Base-by-base conservation (phyloP, 2,113 vertebrate species). In the Miniopterus natalensis region DNA sequence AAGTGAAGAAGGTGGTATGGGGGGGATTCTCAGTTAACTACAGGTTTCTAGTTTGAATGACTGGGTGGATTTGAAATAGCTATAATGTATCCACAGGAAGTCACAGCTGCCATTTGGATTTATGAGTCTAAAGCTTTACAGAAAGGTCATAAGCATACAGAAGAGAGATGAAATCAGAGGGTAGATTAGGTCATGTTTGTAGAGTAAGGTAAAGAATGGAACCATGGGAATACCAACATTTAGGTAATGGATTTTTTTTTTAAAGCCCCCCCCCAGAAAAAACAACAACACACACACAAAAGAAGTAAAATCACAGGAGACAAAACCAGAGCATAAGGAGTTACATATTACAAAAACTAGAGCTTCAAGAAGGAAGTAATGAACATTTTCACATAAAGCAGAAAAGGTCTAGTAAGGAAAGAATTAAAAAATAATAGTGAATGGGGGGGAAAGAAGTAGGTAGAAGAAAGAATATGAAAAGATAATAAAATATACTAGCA, bases 151-250 rank as follows among this genome's bases (percentile, higher is more conserved):
- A 84, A 74, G 51, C 65, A 84, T 89, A 79, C 17, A 96, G 14
- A 51, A 92, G 59, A 89, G 42, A 81, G 10, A 55, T 27, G 18
- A 96, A 93, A 95, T 65, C 36, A 96, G 29, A n/a, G 61, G 5
- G 86, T 11, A 53, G 47, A 92, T 31, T 63, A 81, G 79, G 80
- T 88, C 45, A 63, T 57, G 57, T 93, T 95, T 79, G 25, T 47
- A 95, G n/a, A 94, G 45, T 94, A 91, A 96, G 75, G 70, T 75
- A 55, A 92, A 78, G 47, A 92, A 96, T 88, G 47, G 65, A 94
- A 94, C 18, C 49, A 89, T 55, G 45, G 13, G 77, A 85, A 70
- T 71, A 81, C 36, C 57, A 71, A 86, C 15, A 71, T 88, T 79
- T 92, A 80, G 21, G 53, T 45, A 88, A 80, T 71, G 31, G 77